Evolutionary conservation across 2,888 invertebrate genomes (phyloP).

Genomic region (Amphipyra tragopoginis): DNA sequence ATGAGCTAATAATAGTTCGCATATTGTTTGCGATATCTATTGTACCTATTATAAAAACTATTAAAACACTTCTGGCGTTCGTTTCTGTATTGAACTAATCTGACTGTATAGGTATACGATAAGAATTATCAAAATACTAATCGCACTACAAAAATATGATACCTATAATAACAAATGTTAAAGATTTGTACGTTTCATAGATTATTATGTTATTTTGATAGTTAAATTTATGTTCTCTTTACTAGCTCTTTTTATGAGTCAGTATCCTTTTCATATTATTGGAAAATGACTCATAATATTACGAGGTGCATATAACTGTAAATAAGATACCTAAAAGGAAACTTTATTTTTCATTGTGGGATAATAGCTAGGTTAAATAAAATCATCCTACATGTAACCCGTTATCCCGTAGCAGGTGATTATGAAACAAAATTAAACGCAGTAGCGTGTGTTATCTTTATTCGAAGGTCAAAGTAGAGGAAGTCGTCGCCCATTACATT

Average conservation of each 20-base stretch:
- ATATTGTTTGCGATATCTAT: too few relatives aligned
- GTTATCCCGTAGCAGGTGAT: slow-evolving; percentile 30
- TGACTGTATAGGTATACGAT: background rate
- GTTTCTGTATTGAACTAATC: slow-evolving; percentile 17
- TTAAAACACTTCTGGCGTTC: background rate
- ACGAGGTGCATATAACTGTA: background rate
- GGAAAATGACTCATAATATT: background rate
- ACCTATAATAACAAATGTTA: too few relatives aligned
- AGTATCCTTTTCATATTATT: background rate
- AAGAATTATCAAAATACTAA: slow-evolving; percentile 11
- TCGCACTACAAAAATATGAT: too few relatives aligned
- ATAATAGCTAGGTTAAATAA: background rate
- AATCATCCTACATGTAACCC: background rate
- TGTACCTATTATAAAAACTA: too few relatives aligned
- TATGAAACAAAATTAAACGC: slow-evolving; percentile 50
- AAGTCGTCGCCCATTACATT: slow-evolving; percentile 48
- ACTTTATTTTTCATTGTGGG: background rate
- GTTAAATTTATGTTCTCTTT: too few relatives aligned
- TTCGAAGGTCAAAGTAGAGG: slow-evolving; percentile 67
- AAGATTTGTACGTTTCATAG: too few relatives aligned
- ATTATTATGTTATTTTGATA: too few relatives aligned
- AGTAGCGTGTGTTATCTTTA: slow-evolving; percentile 48
- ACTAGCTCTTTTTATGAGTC: background rate
- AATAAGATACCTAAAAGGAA: background rate
- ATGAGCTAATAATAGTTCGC: too few relatives aligned